These are phyloP conservation scores for Helostoma temminkii DNA, from an alignment of 2,797 vertebrate species.

Conservation along the genomic window DNA sequence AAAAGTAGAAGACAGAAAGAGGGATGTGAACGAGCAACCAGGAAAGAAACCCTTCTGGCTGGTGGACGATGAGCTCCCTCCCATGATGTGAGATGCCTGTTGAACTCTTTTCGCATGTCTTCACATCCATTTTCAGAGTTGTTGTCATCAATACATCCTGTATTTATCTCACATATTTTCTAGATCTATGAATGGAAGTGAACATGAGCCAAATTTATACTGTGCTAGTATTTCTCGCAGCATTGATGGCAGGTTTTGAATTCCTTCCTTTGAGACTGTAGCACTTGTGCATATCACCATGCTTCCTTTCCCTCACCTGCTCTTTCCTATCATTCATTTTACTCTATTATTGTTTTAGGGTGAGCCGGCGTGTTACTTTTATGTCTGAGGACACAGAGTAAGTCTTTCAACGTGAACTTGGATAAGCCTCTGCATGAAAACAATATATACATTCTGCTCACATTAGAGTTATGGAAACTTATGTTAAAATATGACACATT, in stretches of 20 bases:
- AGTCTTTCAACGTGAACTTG: slow-evolving; percentile 79
- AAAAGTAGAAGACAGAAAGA: slow-evolving; percentile 44
- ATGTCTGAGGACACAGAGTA: slow-evolving; percentile 97
- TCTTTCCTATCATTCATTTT: slow-evolving; percentile 58
- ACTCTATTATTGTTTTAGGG: slow-evolving; percentile 94
- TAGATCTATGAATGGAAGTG: slow-evolving; percentile 14
- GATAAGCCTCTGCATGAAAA: slow-evolving; percentile 60
- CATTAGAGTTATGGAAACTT: slow-evolving; percentile 26
- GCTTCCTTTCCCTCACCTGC: slow-evolving; percentile 12
- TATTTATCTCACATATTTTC: not conserved
- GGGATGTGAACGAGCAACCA: slow-evolving; percentile 39
- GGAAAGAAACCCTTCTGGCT: slow-evolving; percentile 75
- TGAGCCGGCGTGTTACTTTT: slow-evolving; percentile 91
- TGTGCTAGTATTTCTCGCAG: not conserved
- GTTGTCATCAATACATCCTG: not conserved
- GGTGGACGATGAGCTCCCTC: slow-evolving; percentile 82
- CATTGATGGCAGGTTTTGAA: slow-evolving; percentile 2
- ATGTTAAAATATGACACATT: not conserved
- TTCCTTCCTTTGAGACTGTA: slow-evolving; percentile 3
- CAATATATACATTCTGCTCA: slow-evolving; percentile 34
- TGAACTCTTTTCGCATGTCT: slow-evolving; percentile 48
- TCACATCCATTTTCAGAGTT: slow-evolving; percentile 26
- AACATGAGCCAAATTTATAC: not conserved
- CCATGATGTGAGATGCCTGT: slow-evolving; percentile 84
- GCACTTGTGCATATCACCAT: not conserved